These are phyloP conservation scores for Athetis lepigone DNA, from an alignment of 2,888 invertebrate species.

Conservation along the genomic window DNA sequence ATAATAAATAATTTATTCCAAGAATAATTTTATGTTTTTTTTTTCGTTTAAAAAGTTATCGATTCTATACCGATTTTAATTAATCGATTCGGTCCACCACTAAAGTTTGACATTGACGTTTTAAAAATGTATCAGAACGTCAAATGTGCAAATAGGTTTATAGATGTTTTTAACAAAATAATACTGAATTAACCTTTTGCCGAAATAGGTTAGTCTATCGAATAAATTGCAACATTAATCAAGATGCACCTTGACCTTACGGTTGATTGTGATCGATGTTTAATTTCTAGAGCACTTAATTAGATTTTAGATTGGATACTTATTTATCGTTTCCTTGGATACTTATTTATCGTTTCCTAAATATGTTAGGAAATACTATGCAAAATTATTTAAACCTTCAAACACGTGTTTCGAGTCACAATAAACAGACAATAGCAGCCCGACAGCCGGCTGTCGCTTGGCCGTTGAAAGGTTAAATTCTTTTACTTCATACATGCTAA, in stretches of 20 bases:
- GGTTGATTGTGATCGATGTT: constrained; percentile 28
- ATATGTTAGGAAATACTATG: constrained; percentile 4
- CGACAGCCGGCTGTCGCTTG: no score
- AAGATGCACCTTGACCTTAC: constrained; percentile 51
- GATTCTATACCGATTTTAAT: constrained; percentile 8
- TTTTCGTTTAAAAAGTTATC: background rate
- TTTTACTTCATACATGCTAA: no score
- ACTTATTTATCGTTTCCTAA: constrained; percentile 24
- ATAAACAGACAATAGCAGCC: no score
- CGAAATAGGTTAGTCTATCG: constrained; percentile 24
- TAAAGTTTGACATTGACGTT: constrained; percentile 27
- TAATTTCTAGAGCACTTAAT: constrained; percentile 41
- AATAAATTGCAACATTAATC: constrained; percentile 40
- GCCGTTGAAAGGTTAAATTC: no score
- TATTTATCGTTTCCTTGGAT: constrained; percentile 30
- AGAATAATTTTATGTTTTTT: constrained; percentile 3
- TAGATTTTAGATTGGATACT: constrained; percentile 37
- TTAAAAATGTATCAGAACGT: constrained; percentile 23
- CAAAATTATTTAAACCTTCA: no score
- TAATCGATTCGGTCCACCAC: constrained; percentile 31
- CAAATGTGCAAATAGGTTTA: constrained; percentile 10
- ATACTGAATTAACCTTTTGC: constrained; percentile 48
- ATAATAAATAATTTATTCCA: constrained; percentile 24
- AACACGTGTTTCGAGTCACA: no score
- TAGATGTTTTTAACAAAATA: constrained; percentile 15